A percentile compares a stretch with the other conserved stretches of the same genome.
Conservation (phyloP, 2,888 invertebrate genomes). For the Eutolmus rufibarbis region DNA sequence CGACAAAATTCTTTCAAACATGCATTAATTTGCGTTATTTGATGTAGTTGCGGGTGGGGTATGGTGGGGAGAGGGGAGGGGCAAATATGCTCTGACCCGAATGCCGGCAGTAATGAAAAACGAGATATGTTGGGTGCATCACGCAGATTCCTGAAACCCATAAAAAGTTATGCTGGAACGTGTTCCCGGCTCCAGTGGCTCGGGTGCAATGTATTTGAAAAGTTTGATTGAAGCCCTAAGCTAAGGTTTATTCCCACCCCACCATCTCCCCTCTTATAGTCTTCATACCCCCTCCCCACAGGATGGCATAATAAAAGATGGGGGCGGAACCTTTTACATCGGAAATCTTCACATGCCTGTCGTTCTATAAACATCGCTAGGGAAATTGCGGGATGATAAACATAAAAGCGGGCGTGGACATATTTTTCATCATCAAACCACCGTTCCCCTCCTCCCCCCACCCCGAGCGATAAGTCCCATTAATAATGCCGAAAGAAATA, state of each 20-base stretch:
- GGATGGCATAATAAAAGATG: neutral
- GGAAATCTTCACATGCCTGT: neutral
- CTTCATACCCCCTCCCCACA: too few species aligned
- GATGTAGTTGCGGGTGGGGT: neutral
- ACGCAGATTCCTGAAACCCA: neutral
- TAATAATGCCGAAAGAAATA: neutral
- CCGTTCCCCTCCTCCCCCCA: neutral
- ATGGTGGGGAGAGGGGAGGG: neutral
- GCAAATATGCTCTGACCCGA: neutral
- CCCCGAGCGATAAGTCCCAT: neutral
- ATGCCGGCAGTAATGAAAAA: conserved; percentile 15
- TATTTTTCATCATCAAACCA: neutral
- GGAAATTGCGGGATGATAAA: neutral
- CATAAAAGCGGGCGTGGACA: neutral
- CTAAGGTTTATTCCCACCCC: neutral
- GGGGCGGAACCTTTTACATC: neutral
- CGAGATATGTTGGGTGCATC: neutral
- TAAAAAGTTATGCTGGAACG: neutral
- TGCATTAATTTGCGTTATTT: neutral
- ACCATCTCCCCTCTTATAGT: too few species aligned
- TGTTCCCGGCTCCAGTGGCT: neutral
- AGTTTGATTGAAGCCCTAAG: neutral
- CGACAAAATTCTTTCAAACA: neutral
- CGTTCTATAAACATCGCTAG: neutral
- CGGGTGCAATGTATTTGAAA: neutral